Evolutionary conservation across 1,140 invertebrate species (phyloP).

Genomic region (Druon quercuslanigerum): DNA sequence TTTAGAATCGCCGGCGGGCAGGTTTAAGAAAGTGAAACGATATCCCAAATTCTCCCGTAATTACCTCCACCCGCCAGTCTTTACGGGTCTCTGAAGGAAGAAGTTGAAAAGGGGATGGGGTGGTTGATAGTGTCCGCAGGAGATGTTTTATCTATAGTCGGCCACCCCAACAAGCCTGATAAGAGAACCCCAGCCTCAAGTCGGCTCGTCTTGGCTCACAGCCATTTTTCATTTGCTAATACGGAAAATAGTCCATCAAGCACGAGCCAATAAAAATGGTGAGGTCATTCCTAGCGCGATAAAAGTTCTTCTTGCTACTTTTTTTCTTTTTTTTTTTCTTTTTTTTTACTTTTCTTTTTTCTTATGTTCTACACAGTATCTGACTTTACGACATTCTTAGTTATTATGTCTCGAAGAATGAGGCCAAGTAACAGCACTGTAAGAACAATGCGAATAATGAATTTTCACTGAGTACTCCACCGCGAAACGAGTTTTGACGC

Average conservation of each 20-base stretch:
- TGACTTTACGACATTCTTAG: constrained; percentile 47
- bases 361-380: constrained; percentile 48
- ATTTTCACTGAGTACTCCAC: neutral
- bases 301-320: constrained; percentile 61
- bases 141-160: constrained; percentile 49
- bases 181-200: constrained; percentile 40
- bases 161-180: constrained; percentile 39
- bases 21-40: constrained; percentile 37
- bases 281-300: constrained; percentile 58
- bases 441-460: constrained; percentile 24
- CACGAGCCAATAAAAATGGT: constrained; percentile 50
- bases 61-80: constrained; percentile 43
- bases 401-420: constrained; percentile 1
- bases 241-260: constrained; percentile 58
- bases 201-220: constrained; percentile 48
- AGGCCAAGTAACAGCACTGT: neutral
- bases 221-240: constrained; percentile 66
- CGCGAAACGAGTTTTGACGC: neutral
- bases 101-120: constrained; percentile 1
- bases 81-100: constrained; percentile 16
- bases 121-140: constrained; percentile 54
- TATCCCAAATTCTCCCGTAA: constrained; percentile 43
- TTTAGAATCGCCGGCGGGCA: constrained; percentile 6
- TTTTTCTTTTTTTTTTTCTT: constrained; percentile 31
- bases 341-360: constrained; percentile 27